Evolutionary conservation across 2,797 vertebrate genomes (phyloP).

Genomic region (Podarcis siculus): DNA sequence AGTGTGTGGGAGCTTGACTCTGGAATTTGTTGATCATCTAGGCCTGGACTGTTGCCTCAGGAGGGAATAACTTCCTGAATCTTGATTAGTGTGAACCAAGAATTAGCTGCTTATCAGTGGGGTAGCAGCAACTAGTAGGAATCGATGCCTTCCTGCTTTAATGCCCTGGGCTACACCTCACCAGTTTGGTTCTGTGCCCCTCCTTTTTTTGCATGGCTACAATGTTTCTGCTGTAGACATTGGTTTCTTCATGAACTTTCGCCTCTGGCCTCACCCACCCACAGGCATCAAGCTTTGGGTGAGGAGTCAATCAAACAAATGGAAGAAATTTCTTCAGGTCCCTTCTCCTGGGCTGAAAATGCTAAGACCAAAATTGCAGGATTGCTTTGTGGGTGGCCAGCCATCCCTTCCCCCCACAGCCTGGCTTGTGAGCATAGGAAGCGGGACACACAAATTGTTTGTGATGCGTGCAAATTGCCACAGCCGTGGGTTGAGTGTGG

Average conservation of each 20-base stretch:
- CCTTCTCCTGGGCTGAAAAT: too few relatives aligned
- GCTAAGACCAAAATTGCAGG: not conserved
- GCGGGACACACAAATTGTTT: not conserved
- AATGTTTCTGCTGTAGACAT: too few relatives aligned
- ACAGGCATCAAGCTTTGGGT: too few relatives aligned
- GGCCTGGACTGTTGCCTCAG: not conserved
- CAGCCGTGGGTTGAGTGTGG: not conserved
- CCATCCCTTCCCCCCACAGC: not conserved
- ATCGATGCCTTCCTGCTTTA: not conserved
- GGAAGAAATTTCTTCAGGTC: too few relatives aligned
- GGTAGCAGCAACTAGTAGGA: not conserved
- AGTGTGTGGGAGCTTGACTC: too few relatives aligned
- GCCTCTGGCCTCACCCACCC: too few relatives aligned
- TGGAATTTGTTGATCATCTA: not conserved
- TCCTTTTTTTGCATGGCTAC: too few relatives aligned
- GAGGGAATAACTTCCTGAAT: not conserved
- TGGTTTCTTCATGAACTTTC: too few relatives aligned
- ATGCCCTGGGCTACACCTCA: too few relatives aligned
- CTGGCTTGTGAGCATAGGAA: not conserved
- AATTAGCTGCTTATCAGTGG: not conserved
- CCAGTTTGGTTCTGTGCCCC: too few relatives aligned
- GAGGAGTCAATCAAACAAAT: too few relatives aligned
- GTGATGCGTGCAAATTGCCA: not conserved
- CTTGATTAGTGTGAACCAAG: not conserved
- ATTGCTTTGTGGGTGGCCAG: not conserved